Base-by-base conservation (phyloP, 92 coral and sea anemone genomes). In the Porites rus region DNA sequence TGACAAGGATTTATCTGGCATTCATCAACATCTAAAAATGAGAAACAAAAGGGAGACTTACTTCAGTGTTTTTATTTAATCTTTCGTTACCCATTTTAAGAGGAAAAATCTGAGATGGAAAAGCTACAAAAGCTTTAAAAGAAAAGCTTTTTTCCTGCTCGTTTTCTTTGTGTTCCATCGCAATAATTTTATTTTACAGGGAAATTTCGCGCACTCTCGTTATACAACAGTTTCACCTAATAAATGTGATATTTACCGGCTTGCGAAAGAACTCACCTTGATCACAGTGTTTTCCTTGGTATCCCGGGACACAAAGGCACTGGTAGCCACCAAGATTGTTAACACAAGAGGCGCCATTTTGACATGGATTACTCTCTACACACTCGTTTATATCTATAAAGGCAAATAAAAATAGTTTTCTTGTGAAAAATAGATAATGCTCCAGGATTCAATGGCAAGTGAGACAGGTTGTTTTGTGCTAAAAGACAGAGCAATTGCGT, bases 1-100 rank as follows among this genome's bases (percentile, higher is more conserved):
- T 82, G 81, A 43, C 91, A 88, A n/a, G 91, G 87, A 9, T 58
- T 66, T 46, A 51, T 74, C 68, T 59, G 61, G 65, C 88, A 88
- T 79, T 88, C 91, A 21, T 88, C 60, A 1, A 88, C 76, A 58
- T 88, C 91, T 82, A 31, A 8, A 56, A 2, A 56, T 56, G 61
- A 56, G 13, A 14, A 56, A 56, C 61, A 56, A 38, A 38, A 38
- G 46, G 46, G 7, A 38, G 46, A 38, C 46, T 38, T 38, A 38
- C 7, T 38, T 38, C 46, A 38, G 46, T 38, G 46, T 38, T 38
- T 38, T 38, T 38, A 38, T 3, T 38, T 4, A 3, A 38, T 3
- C 46, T 38, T 38, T 38, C 6, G 46, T 38, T 4, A 38, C 0
- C 46, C 4, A 4, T 4, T 38, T 38, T 38, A 38, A 38, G 46